Conservation (phyloP, 2,797 vertebrate genomes). For the Phoeniculus purpureus region DNA sequence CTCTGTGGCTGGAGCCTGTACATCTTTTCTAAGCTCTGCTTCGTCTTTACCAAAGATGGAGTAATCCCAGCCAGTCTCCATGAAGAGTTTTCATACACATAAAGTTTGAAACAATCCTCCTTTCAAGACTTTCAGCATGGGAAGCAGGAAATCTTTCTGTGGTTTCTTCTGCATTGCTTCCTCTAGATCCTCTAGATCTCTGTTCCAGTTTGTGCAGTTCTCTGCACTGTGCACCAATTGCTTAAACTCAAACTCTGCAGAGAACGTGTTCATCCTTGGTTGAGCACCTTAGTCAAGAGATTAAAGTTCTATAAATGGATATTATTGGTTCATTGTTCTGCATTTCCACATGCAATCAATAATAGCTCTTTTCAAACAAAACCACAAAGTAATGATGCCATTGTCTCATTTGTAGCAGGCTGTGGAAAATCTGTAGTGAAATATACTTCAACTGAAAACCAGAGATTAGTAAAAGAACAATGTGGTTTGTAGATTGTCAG, state of each 20-base stretch:
- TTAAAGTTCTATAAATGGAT: neutral
- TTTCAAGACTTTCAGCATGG: neutral
- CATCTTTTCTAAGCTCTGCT: neutral
- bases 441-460: neutral
- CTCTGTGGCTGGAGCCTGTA: neutral
- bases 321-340: constrained; percentile 4
- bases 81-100: neutral
- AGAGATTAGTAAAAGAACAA: neutral
- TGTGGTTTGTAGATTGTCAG: neutral
- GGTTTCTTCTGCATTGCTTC: neutral
- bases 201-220: accelerated
- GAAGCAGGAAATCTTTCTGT: neutral
- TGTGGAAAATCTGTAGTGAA: neutral
- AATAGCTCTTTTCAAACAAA: constrained; percentile 9
- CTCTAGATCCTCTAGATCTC: neutral
- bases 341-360: neutral
- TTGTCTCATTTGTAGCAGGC: neutral
- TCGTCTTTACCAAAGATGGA: neutral
- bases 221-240: accelerated
- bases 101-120: neutral
- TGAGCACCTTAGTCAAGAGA: neutral
- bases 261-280: neutral
- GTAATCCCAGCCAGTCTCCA: neutral
- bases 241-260: neutral
- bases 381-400: neutral